Percentiles rank a stretch among this genome's conserved stretches.
These are phyloP conservation scores for Gracilinanus agilis DNA, from an alignment of 2,113 vertebrate genomes.

Conservation along the genomic window DNA sequence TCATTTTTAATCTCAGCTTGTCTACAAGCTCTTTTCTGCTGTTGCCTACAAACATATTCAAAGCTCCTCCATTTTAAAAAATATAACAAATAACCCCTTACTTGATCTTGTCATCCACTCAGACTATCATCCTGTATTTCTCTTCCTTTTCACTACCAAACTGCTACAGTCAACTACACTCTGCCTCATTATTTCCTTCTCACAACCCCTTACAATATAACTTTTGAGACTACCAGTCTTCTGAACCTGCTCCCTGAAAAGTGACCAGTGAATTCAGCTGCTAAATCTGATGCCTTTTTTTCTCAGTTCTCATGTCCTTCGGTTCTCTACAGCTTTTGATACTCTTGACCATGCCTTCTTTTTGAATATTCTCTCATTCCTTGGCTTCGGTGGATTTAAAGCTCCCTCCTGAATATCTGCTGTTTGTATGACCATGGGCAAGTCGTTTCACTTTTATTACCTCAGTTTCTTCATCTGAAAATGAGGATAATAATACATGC, in stretches of 20 bases:
- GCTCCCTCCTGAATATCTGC: not conserved
- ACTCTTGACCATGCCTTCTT: not conserved
- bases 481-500: not conserved
- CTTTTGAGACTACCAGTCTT: not conserved
- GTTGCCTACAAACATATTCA: not conserved
- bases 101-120: not conserved
- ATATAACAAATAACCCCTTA: not conserved
- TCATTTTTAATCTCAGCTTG: not conserved
- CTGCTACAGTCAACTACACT: not conserved
- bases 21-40: not conserved
- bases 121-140: not conserved
- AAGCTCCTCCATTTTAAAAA: not conserved
- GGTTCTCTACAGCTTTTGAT: not conserved
- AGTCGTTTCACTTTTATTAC: too few relatives aligned
- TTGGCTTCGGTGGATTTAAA: not conserved
- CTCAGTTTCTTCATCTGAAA: slow-evolving; percentile 46
- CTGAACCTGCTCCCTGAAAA: not conserved
- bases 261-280: not conserved
- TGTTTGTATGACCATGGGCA: slow-evolving; percentile 25
- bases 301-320: not conserved
- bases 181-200: not conserved
- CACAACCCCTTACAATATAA: not conserved
- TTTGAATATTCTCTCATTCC: not conserved
- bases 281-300: not conserved
- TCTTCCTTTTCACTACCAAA: not conserved